phyloP scores from a whole-genome alignment of 2,113 vertebrate species.

The Furnarius figulus region DNA sequence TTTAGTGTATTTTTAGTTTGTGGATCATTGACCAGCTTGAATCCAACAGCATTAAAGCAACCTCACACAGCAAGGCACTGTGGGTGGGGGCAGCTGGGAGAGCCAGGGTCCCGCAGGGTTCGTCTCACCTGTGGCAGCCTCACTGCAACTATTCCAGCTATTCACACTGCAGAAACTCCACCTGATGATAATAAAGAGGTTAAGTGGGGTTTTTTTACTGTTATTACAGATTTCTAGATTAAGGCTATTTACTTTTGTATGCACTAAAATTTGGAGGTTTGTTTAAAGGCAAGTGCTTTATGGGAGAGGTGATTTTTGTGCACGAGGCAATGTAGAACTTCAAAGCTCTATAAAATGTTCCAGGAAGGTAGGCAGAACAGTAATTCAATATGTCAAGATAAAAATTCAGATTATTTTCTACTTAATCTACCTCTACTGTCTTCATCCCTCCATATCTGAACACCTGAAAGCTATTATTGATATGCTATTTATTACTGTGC shows the following conservation, averaged over 20 bases:
- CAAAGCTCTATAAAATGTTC: neutral
- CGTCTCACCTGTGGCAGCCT: neutral
- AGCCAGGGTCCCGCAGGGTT: neutral
- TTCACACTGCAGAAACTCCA: neutral
- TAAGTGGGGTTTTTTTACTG: neutral
- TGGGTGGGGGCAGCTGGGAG: neutral
- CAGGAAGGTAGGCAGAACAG: neutral
- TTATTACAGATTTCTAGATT: neutral
- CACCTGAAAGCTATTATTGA: conserved; percentile 9
- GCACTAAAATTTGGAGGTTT: neutral
- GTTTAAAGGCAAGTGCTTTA: neutral
- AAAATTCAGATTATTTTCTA: conserved; percentile 2
- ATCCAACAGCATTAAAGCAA: neutral
- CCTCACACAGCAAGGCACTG: neutral
- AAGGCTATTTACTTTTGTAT: neutral
- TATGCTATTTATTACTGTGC: neutral
- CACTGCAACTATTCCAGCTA: neutral
- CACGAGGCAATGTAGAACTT: neutral
- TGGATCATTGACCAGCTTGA: neutral
- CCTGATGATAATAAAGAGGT: neutral
- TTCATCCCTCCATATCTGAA: neutral
- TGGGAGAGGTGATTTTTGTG: neutral
- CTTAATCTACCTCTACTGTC: neutral
- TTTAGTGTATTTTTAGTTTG: neutral
- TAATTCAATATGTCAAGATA: conserved; percentile 9